These are phyloP conservation scores for Chloroceryle aenea DNA, from an alignment of 2,113 vertebrate genomes.

Conservation along the genomic window DNA sequence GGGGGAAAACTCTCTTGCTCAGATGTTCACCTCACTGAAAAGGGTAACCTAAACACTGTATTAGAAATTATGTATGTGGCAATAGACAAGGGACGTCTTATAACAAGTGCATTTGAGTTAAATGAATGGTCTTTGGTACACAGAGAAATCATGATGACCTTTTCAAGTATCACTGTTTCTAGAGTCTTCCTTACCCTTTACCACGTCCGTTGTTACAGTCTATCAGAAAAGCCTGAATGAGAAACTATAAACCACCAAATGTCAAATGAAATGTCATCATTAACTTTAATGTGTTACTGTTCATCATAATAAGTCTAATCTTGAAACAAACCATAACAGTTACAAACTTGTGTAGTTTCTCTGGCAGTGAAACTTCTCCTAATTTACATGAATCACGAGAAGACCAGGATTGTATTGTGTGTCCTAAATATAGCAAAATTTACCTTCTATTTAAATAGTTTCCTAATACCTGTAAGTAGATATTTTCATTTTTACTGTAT, in stretches of 20 bases:
- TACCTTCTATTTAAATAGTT: background rate
- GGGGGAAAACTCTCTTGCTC: background rate
- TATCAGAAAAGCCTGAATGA: constrained; percentile 18
- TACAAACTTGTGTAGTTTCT: background rate
- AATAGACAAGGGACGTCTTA: background rate
- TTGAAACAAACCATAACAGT: constrained; percentile 23
- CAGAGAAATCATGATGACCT: constrained; percentile 57
- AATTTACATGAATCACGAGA: background rate
- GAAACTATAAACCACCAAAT: constrained; percentile 38
- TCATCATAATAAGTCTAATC: constrained; percentile 15
- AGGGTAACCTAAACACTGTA: background rate
- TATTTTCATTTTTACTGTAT: background rate
- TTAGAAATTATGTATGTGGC: background rate
- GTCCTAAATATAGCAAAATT: background rate
- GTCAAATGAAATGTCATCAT: constrained; percentile 60
- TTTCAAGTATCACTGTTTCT: constrained; percentile 44
- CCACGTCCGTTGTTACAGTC: constrained; percentile 13
- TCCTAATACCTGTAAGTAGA: background rate
- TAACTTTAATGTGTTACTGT: constrained; percentile 39
- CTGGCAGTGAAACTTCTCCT: background rate
- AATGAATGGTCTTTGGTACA: constrained; percentile 39
- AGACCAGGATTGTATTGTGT: background rate
- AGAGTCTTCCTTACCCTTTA: constrained; percentile 50
- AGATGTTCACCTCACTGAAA: background rate
- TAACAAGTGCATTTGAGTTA: constrained; percentile 25